Base-by-base conservation (phyloP, 2,113 vertebrate species). In the Accipiter cooperii region DNA sequence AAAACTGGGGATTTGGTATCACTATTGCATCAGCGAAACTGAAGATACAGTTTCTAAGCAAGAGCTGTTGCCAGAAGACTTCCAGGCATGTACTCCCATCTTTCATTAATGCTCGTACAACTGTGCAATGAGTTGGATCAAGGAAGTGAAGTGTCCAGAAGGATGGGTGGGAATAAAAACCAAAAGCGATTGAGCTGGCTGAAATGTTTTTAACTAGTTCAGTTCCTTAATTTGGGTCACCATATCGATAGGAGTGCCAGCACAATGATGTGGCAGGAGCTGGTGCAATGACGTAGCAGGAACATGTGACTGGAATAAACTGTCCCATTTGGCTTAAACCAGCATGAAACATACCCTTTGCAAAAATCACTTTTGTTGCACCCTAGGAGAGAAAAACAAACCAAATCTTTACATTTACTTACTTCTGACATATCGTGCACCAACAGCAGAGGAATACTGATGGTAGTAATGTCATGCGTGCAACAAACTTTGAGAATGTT, bases 401-500 rank as follows among this genome's bases (percentile, higher is more conserved):
- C 7, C 12, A n/a, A 60, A 60, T 4, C 6, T 47, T 82, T 54
- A 24, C 14, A 36, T 69, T 49, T 68, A 89, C 98, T 98, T 94
- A 99, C 99, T 98, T 99, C 99, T 10, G 99, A 99, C 99, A 99
- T 99, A 82, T 99, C 99, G 10, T 99, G 99, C 54, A 99, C 99
- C 78, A 99, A 97, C 66, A 99, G 97, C 85, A 99, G 98, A 26
- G 99, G 99, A 44, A 99, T 97, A 51, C 99, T 99, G 92, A 99
- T 98, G 10, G 99, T 99, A 68, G 99, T 99, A 97, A 99, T 97
- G 93, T 99, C 99, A 0, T 99, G 99, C 3, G 99, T 99, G 88
- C 99, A 99, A 98, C 99, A 99, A 52, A 99, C 99, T 96, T 99
- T 99, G 87, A 99, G 98, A 87, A 99, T 99, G 97, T 99, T 99